phyloP scores from a whole-genome alignment of 2,888 invertebrate species.

The Neoaliturus tenellus region DNA sequence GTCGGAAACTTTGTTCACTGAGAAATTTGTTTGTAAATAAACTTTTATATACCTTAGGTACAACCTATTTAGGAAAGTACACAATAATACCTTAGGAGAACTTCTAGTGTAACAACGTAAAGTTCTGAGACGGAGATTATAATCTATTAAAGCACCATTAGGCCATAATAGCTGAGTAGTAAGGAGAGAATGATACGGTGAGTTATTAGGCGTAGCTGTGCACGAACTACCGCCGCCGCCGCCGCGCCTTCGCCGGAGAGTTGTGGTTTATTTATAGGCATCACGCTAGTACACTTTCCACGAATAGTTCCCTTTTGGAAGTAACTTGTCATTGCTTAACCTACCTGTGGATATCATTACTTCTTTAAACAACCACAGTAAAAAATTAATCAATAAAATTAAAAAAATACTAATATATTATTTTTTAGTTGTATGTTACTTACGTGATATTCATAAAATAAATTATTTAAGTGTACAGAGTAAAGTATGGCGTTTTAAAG shows the following conservation, averaged over 20 bases:
- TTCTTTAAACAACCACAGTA: background rate
- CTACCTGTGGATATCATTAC: slow-evolving; percentile 20
- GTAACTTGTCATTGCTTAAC: background rate
- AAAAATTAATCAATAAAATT: too few species aligned
- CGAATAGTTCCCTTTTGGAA: slow-evolving; percentile 27
- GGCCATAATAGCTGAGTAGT: background rate
- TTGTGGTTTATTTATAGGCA: slow-evolving; percentile 42
- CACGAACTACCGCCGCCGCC: slow-evolving; percentile 23
- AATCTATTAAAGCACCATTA: slow-evolving; percentile 20
- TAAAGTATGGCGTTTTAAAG: too few species aligned
- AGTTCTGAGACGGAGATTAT: slow-evolving; percentile 20
- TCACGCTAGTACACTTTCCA: slow-evolving; percentile 32
- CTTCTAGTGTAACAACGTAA: background rate
- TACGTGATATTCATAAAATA: too few species aligned
- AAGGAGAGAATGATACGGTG: background rate
- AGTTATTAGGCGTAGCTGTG: slow-evolving; percentile 3
- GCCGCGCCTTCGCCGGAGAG: background rate
- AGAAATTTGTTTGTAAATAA: too few species aligned
- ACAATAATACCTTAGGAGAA: too few species aligned
- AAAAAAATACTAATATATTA: too few species aligned
- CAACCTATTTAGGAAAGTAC: too few species aligned
- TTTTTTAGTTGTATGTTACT: too few species aligned
- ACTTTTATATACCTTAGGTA: too few species aligned
- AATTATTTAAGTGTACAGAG: too few species aligned
- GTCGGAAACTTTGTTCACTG: too few species aligned